Percentiles rank a stretch among this genome's conserved stretches.
Evolutionary conservation across 1,140 invertebrate genomes (phyloP).

Genomic region (Drosophila miranda): DNA sequence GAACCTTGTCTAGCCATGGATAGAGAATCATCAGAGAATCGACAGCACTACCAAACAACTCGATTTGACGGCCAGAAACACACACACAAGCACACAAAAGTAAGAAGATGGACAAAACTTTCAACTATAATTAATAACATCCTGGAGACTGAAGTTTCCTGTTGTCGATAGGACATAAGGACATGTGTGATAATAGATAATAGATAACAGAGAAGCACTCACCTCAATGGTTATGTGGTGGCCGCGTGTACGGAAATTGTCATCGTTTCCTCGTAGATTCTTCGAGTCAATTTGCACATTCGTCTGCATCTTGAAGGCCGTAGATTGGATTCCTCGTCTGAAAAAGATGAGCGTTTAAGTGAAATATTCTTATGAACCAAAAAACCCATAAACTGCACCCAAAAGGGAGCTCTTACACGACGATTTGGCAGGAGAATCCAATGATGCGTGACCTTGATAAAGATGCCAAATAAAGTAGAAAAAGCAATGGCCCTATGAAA

Average conservation of each 20-base stretch:
- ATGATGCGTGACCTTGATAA: slow-evolving; percentile 69
- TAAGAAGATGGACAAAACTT: slow-evolving; percentile 26
- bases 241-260: slow-evolving; percentile 83
- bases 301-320: slow-evolving; percentile 84
- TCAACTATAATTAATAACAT: slow-evolving; percentile 65
- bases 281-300: slow-evolving; percentile 87
- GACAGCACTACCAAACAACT: slow-evolving; percentile 20
- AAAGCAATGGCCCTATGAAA: slow-evolving; percentile 27
- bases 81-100: not conserved
- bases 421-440: slow-evolving; percentile 53
- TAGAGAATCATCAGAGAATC: slow-evolving; percentile 22
- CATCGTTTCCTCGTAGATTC: slow-evolving; percentile 84
- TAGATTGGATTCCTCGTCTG: not conserved
- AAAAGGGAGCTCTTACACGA: too few relatives aligned
- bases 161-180: slow-evolving; percentile 1
- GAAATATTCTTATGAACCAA: slow-evolving; percentile 35
- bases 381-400: slow-evolving; percentile 51
- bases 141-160: slow-evolving; percentile 19
- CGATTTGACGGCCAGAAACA: slow-evolving; percentile 42
- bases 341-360: slow-evolving; percentile 42
- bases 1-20: slow-evolving; percentile 16
- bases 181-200: slow-evolving; percentile 16
- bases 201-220: slow-evolving; percentile 43
- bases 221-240: slow-evolving; percentile 83
- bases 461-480: slow-evolving; percentile 24